Evolutionary conservation across 2,888 invertebrate species (phyloP).

Genomic region (Mesorhabditis sp.): DNA sequence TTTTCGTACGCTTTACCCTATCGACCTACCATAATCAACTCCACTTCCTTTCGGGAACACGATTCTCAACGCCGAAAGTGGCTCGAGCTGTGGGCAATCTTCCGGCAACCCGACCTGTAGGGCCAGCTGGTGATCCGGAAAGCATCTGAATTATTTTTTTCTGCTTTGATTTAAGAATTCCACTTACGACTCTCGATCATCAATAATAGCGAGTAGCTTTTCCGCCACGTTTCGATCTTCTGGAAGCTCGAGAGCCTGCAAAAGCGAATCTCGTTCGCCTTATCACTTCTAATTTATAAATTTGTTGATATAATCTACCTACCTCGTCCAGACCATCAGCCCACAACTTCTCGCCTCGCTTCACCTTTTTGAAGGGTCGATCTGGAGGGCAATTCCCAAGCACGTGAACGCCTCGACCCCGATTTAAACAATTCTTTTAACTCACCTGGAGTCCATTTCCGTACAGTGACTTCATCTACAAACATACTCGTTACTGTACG

Average conservation of each 20-base stretch:
- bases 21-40: neutral
- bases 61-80: neutral
- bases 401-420: constrained; percentile 12
- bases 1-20: too few species aligned
- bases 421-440: constrained; percentile 8
- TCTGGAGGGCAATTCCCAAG: constrained; percentile 40
- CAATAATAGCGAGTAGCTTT: constrained; percentile 25
- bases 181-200: constrained; percentile 13
- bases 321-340: neutral
- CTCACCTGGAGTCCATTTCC: constrained; percentile 23
- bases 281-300: too few species aligned
- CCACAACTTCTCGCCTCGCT: constrained; percentile 25
- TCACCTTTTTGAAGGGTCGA: constrained; percentile 36
- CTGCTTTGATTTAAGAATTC: neutral
- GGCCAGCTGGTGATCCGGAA: constrained; percentile 37
- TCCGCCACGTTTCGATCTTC: constrained; percentile 17
- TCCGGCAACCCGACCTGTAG: constrained; percentile 28
- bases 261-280: neutral
- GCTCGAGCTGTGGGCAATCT: neutral
- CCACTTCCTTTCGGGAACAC: neutral
- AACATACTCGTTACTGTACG: constrained; percentile 34
- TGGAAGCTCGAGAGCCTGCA: neutral
- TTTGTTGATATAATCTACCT: too few species aligned
- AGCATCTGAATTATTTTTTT: constrained; percentile 20
- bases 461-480: constrained; percentile 19